These are phyloP conservation scores for Neelides sp. DNA, from an alignment of 1,140 invertebrate genomes.

Conservation along the genomic window DNA sequence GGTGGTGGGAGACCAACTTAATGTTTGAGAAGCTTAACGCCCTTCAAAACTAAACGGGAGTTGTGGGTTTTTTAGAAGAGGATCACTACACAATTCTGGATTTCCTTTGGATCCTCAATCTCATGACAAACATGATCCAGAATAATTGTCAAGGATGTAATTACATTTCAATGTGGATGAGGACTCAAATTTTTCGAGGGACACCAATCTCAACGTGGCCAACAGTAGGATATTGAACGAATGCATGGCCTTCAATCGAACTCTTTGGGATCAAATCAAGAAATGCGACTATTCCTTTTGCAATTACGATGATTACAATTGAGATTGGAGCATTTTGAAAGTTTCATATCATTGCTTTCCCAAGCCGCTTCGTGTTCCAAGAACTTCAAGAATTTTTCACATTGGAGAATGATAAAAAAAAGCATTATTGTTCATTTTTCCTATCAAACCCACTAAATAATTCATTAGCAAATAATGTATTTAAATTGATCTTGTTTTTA, in stretches of 20 bases:
- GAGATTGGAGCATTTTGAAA: conserved; percentile 95
- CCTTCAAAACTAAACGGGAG: conserved; percentile 57
- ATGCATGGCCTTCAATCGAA: conserved; percentile 88
- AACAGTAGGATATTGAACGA: conserved; percentile 96
- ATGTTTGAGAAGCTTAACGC: conserved; percentile 66
- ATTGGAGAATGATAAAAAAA: conserved; percentile 97
- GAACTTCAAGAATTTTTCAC: conserved; percentile 87
- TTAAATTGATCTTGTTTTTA: no score
- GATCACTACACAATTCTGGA: conserved; percentile 96
- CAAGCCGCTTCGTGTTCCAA: conserved; percentile 65
- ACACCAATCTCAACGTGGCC: conserved; percentile 72
- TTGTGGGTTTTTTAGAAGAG: conserved; percentile 90
- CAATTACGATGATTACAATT: conserved; percentile 96
- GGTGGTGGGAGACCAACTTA: conserved; percentile 94
- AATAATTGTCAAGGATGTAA: conserved; percentile 71
- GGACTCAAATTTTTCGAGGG: conserved; percentile 53
- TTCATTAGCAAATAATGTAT: not conserved
- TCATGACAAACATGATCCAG: conserved; percentile 58
- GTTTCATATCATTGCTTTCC: conserved; percentile 73
- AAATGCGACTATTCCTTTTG: conserved; percentile 80
- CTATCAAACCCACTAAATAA: conserved; percentile 1
- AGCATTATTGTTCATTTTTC: conserved; percentile 31
- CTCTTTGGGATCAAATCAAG: conserved; percentile 71
- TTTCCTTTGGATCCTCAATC: conserved; percentile 71
- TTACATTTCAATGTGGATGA: conserved; percentile 84